Evolutionary conservation across 1,140 invertebrate genomes (phyloP).

Genomic region (Nephotettix cincticeps): DNA sequence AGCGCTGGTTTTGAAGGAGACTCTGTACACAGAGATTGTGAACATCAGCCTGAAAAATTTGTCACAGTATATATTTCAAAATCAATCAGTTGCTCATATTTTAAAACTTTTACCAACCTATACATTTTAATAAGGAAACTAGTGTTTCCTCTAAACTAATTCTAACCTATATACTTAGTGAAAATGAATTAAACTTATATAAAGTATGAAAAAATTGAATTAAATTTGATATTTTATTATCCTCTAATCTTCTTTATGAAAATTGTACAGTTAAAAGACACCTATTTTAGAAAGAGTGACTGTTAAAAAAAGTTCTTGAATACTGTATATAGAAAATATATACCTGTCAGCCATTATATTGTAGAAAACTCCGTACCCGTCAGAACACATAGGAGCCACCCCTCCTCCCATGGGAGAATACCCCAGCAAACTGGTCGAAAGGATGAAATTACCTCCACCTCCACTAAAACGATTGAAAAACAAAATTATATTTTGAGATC

Average conservation of each 20-base stretch:
- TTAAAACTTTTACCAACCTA: too few species aligned
- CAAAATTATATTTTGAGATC: not conserved
- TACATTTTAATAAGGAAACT: too few species aligned
- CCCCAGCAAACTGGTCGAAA: constrained; percentile 62
- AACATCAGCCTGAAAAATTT: constrained; percentile 44
- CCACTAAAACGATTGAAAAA: constrained; percentile 53
- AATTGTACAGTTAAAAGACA: too few species aligned
- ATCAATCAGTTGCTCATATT: too few species aligned
- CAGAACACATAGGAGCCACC: constrained; percentile 58
- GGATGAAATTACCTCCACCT: constrained; percentile 60
- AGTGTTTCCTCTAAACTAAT: too few species aligned
- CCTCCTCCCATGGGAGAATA: constrained; percentile 58
- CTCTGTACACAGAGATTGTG: constrained; percentile 45
- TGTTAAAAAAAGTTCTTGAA: too few species aligned
- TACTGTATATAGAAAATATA: constrained; percentile 30
- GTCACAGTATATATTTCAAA: too few species aligned
- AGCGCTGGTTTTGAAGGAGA: constrained; percentile 44
- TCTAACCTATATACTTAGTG: too few species aligned
- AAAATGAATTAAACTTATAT: not conserved
- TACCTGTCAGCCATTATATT: constrained; percentile 51
- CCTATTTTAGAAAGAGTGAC: too few species aligned
- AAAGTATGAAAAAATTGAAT: not conserved
- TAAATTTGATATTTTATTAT: too few species aligned
- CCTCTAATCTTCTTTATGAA: too few species aligned
- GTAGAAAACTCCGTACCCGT: constrained; percentile 66